A percentile compares a stretch with the other conserved stretches of the same genome.
Conservation (phyloP, 1,140 invertebrate species). For the Octopus bimaculoides region DNA sequence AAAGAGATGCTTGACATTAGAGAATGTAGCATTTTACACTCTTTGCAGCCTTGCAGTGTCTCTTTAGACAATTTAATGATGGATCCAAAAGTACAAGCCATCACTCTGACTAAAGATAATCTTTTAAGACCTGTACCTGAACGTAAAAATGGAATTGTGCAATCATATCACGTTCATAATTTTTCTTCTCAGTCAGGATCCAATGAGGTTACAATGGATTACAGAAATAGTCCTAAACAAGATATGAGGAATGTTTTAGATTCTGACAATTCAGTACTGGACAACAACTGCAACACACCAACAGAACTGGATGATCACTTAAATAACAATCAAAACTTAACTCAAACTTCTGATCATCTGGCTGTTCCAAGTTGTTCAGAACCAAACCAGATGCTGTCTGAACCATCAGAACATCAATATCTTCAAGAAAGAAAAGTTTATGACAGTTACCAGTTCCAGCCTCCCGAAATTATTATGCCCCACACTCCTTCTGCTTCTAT, state of each 20-base stretch:
- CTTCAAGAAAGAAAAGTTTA: constrained; percentile 3
- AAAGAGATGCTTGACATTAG: constrained; percentile 13
- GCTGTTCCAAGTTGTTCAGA: neutral
- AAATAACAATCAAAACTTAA: neutral
- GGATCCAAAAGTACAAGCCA: neutral
- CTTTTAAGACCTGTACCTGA: neutral
- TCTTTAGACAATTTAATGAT: neutral
- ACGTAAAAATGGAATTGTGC: neutral
- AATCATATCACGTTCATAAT: neutral
- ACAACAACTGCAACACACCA: neutral
- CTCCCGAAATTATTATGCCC: neutral
- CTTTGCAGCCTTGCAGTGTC: neutral
- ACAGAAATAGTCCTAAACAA: neutral
- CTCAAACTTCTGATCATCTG: neutral
- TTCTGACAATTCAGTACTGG: neutral
- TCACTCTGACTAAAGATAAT: neutral
- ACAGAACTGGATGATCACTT: neutral
- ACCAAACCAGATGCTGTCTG: neutral
- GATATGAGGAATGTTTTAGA: neutral
- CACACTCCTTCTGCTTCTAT: neutral
- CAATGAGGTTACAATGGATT: neutral
- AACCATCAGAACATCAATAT: neutral
- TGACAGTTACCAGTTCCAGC: neutral
- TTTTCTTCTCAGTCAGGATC: neutral
- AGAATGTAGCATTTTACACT: constrained; percentile 20